These are phyloP conservation scores for Potamarius usumacintae DNA, from an alignment of 2,113 vertebrate genomes.

Conservation along the genomic window DNA sequence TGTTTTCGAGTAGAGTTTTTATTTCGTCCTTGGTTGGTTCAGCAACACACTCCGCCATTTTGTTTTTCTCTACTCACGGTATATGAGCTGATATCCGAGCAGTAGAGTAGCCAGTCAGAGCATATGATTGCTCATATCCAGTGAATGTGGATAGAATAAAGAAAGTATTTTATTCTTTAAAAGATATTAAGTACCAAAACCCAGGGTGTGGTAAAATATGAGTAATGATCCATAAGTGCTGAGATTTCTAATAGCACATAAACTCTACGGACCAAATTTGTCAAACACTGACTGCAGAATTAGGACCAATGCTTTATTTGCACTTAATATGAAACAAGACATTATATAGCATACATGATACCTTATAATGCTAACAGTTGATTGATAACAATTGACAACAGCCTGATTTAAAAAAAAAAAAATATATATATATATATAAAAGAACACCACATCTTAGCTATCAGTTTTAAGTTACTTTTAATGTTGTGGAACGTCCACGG, in stretches of 20 bases:
- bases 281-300: constrained; percentile 16
- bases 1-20: too few species aligned
- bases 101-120: too few species aligned
- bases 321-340: not conserved
- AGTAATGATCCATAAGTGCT: not conserved
- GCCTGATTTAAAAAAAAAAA: too few species aligned
- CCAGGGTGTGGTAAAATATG: not conserved
- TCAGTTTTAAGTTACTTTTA: not conserved
- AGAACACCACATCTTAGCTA: not conserved
- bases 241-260: not conserved
- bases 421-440: not conserved
- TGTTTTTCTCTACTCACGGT: too few species aligned
- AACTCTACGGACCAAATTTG: constrained; percentile 19
- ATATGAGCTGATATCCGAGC: too few species aligned
- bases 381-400: not conserved
- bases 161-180: too few species aligned
- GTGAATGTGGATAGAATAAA: too few species aligned
- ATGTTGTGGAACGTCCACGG: not conserved
- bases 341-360: not conserved
- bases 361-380: not conserved
- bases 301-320: constrained; percentile 29
- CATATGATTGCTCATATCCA: too few species aligned
- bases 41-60: too few species aligned
- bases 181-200: too few species aligned
- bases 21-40: too few species aligned